These are phyloP conservation scores for Chamaedrilus cognettii DNA, from an alignment of 2,888 invertebrate species.

Conservation along the genomic window DNA sequence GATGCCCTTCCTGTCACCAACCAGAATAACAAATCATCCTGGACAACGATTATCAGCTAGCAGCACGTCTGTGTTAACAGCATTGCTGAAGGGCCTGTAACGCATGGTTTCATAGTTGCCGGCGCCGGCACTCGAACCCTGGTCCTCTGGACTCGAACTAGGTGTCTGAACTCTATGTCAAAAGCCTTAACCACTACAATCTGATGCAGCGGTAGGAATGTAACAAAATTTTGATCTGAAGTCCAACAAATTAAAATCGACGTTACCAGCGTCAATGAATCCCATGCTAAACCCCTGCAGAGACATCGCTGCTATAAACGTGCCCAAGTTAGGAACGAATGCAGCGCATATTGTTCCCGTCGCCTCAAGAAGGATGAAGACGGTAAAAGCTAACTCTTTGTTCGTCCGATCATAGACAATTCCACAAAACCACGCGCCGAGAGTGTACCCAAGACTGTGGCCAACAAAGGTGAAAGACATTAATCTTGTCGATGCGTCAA, in stretches of 20 bases:
- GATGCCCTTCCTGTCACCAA: no score
- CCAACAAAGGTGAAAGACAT: slow-evolving; percentile 14
- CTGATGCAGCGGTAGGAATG: no score
- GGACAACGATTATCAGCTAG: no score
- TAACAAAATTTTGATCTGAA: no score
- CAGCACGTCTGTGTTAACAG: no score
- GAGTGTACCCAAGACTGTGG: slow-evolving; percentile 19
- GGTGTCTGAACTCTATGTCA: no score
- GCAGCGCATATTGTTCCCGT: slow-evolving; percentile 4
- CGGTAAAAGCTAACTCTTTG: slow-evolving; percentile 21
- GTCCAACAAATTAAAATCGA: background rate
- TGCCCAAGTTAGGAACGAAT: slow-evolving; percentile 1
- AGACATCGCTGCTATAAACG: slow-evolving; percentile 16
- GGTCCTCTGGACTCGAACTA: no score
- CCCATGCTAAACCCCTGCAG: slow-evolving; percentile 17
- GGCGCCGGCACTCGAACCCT: no score
- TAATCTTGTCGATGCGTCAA: slow-evolving; percentile 9
- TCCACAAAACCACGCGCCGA: slow-evolving; percentile 26
- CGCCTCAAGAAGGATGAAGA: slow-evolving; percentile 1
- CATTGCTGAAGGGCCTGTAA: no score
- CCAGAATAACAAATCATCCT: no score
- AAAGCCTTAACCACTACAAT: no score
- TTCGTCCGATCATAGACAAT: slow-evolving; percentile 20
- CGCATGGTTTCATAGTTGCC: no score
- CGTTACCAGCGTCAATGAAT: slow-evolving; percentile 26